Base-by-base conservation (phyloP, 2,113 vertebrate genomes). In the Rhabdornis inornatus region DNA sequence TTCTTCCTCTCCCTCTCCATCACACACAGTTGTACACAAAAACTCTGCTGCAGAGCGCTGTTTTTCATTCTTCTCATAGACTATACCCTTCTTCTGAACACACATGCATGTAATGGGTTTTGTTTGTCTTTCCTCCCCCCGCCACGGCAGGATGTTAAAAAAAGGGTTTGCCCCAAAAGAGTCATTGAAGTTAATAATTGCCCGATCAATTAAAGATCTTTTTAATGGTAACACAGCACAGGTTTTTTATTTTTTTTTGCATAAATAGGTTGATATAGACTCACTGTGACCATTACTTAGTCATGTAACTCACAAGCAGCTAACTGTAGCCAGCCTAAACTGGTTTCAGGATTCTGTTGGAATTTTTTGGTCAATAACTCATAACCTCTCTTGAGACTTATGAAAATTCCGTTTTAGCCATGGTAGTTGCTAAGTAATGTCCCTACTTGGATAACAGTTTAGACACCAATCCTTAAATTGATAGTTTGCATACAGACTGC, bases 341-440 rank as follows among this genome's bases (percentile, higher is more conserved):
- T 93, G 83, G 89, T 94, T 86, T 88, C 0, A 6, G n/a, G 56
- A 86, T 94, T 90, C 92, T 71, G 79, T 71, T 97, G 61, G 75
- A 93, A 81, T 72, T 93, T 94, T 93, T 96, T 90, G 47, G 83
- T 95, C 81, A 77, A 76, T 97, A 95, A 97, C 86, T 94, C 93
- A 95, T 96, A 92, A 84, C 50, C 56, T 96, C 92, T 87, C 96
- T 83, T 92, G 92, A 87, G 94, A 89, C 89, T 88, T 93, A 89
- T 28, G 65, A 96, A 95, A 88, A 93, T 97, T 95, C 92, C 93
- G 96, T 97, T 92, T 95, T 92, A 95, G 93, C 86, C 1, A 0
- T 93, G 78, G 66, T 79, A 92, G 93, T 95, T 95, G 83, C 94
- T 96, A 89, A 93, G 87, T 94, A 90, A 96, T 95, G 92, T 83